These are phyloP conservation scores for Blastobasis lacticolella DNA, from an alignment of 2,888 invertebrate genomes.

Conservation along the genomic window DNA sequence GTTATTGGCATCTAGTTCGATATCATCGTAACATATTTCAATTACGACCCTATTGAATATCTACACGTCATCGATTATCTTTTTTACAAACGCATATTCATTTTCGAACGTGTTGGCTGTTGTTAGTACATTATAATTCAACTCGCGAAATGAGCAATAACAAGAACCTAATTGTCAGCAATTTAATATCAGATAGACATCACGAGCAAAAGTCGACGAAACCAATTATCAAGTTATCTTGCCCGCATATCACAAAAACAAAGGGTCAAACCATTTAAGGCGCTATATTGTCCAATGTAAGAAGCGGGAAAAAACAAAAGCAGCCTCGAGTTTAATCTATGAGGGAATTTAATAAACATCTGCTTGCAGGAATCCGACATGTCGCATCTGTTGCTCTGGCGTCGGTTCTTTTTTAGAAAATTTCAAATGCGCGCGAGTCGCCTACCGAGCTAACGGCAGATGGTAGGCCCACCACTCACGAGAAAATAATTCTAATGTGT, in stretches of 20 bases:
- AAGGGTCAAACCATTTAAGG: conserved; percentile 59
- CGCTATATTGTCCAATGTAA: conserved; percentile 53
- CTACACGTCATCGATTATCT: neutral
- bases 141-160: conserved; percentile 6
- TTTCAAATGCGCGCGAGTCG: conserved; percentile 65
- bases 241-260: conserved; percentile 54
- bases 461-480: conserved; percentile 33
- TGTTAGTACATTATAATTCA: conserved; percentile 2
- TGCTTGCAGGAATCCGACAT: conserved; percentile 68
- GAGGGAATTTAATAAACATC: conserved; percentile 69
- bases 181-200: conserved; percentile 28
- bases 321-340: conserved; percentile 61
- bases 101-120: neutral
- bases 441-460: conserved; percentile 54
- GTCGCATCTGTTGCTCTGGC: conserved; percentile 66
- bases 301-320: conserved; percentile 57
- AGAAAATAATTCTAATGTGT: conserved; percentile 22
- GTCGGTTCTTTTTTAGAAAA: conserved; percentile 58
- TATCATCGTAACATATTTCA: neutral
- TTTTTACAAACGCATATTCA: neutral
- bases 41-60: neutral
- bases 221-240: conserved; percentile 50
- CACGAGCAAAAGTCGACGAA: conserved; percentile 34
- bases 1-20: conserved; percentile 19
- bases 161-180: conserved; percentile 24